Base-by-base conservation (phyloP, 53 echinoderm and acorn worm species). In the Echinarachnius parma region DNA sequence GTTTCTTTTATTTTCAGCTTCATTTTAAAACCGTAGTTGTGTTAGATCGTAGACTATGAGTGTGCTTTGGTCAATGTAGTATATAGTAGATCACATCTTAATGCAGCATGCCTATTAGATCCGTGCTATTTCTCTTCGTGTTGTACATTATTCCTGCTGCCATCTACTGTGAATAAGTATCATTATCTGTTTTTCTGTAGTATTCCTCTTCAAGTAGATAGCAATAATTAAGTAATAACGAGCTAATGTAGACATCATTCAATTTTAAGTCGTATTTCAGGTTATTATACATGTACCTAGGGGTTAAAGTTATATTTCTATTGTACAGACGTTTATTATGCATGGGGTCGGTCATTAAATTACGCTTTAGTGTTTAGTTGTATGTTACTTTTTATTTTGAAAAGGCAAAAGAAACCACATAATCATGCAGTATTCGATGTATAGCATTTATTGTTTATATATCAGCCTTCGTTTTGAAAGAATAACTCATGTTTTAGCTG, bases 391-490 rank as follows among this genome's bases (percentile, higher is more conserved):
- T n/a, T n/a, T n/a, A n/a, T n/a, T n/a, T n/a, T n/a, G n/a, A n/a
- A n/a, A n/a, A n/a, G n/a, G n/a, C n/a, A n/a, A n/a, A n/a, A n/a
- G n/a, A n/a, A n/a, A n/a, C n/a, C n/a, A n/a, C 36, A 72, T 72
- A 72, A 56, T 72, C n/a, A n/a, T n/a, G n/a, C 74, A 55, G 74
- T 72, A 72, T 72, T 72, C 56, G 74, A 72, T 72, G 74, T 72
- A 72, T 72, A 72, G 74, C 74, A 57, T 72, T 72, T 72, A 56
- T 72, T 72, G 74, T 72, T 72, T 72, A 72, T 72, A 72, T 72
- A 72, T 72, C 74, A 72, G 74, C 74, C 74, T 54, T 32, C 45
- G 46, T 56, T n/a, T 72, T 54, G 74, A 72, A 72, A 72, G 74
- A 72, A 2, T 72, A 72, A 72, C 35, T 35, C 37, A 24, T 72